These are phyloP conservation scores for Diceros bicornis DNA, from an alignment of 2,797 vertebrate genomes.

Conservation along the genomic window DNA sequence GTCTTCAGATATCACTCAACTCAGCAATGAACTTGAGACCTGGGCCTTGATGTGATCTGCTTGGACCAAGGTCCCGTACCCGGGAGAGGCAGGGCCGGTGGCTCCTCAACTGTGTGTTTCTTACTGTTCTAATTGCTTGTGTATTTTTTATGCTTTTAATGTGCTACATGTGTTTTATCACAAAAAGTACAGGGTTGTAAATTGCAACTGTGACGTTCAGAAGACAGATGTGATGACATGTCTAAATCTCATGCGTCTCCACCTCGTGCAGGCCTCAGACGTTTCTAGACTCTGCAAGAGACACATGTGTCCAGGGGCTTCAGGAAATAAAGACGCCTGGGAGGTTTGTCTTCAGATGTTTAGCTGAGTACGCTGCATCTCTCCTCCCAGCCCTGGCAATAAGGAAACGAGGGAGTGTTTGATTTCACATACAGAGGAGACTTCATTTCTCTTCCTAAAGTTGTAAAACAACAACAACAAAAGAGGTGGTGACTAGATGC, in stretches of 20 bases:
- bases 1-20: fast-evolving
- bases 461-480: background rate
- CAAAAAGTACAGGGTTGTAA: background rate
- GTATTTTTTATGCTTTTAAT: fast-evolving
- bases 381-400: fast-evolving
- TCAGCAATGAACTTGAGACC: background rate
- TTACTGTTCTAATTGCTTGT: fast-evolving
- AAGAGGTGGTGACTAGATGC: fast-evolving
- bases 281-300: fast-evolving
- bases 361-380: fast-evolving
- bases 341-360: fast-evolving
- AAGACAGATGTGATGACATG: fast-evolving
- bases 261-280: fast-evolving
- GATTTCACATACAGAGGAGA: fast-evolving
- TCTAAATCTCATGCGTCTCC: fast-evolving
- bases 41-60: background rate
- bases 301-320: fast-evolving
- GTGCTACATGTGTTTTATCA: fast-evolving
- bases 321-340: fast-evolving
- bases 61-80: background rate
- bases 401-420: fast-evolving
- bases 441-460: background rate
- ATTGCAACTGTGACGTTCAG: fast-evolving
- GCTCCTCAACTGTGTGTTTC: fast-evolving
- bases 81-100: fast-evolving